A percentile compares a stretch with the other conserved stretches of the same genome.
Conservation (phyloP, 2,797 vertebrate genomes). For the Pyrrhura leucotis region DNA sequence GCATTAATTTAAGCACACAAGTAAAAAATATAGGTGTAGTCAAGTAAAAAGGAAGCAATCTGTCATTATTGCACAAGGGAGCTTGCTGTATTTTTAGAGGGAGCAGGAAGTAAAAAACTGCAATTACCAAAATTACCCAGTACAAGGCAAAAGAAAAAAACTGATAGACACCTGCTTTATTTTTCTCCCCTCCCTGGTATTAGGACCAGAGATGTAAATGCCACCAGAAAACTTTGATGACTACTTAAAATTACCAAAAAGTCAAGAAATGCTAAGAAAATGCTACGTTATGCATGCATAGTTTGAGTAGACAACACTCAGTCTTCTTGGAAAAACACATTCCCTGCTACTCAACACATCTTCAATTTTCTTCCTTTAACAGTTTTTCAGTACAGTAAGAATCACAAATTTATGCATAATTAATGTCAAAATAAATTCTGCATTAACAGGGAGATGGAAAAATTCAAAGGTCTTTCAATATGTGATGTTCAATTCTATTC, state of each 20-base stretch:
- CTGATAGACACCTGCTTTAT: neutral
- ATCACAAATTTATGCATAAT: neutral
- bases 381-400: neutral
- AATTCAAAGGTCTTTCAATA: neutral
- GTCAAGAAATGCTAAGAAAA: neutral
- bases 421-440: neutral
- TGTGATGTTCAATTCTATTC: neutral
- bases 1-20: conserved; percentile 6
- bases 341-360: neutral
- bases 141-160: neutral
- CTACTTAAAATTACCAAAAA: neutral
- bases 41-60: conserved; percentile 48
- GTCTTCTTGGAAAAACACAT: neutral
- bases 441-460: neutral
- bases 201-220: neutral
- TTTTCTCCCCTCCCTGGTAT: neutral
- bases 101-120: neutral
- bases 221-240: neutral
- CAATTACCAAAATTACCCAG: neutral
- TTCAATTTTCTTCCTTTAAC: neutral
- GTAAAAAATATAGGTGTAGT: conserved; percentile 41
- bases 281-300: neutral
- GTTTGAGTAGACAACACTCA: neutral
- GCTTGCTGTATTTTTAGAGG: neutral
- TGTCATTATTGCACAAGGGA: neutral